Evolutionary conservation across 1,140 invertebrate genomes (phyloP), one percentile per base, ranked within the genome.

Genomic region (Hycleus cichorii): DNA sequence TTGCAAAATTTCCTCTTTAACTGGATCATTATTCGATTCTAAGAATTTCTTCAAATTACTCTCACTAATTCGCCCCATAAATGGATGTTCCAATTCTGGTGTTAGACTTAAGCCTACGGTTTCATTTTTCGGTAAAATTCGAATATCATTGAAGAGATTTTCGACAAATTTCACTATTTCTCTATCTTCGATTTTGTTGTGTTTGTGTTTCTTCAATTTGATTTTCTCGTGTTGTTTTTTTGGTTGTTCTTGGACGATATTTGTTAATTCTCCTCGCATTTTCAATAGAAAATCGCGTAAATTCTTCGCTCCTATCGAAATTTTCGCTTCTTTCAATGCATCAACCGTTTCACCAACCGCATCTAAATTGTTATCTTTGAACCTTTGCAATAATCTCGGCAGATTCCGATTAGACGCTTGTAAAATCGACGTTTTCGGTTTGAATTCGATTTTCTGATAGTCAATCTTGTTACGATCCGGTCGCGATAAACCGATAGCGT

Each of bases 401-500:
- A 32, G 32, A 32, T 32, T 4, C 45, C 25, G 48, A 39, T 39
- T 38, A 32, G 26, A 39, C 8, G 6, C 39, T 49, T 11, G 24
- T 49, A 27, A 26, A 38, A 27, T 26, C 26, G 24, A 11, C 39
- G 9, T 55, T 49, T 56, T 56, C 27, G 52, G 51, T 46, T 57
- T 44, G 38, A 68, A 47, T 18, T 60, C 46, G n/a, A 65, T 60
- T 53, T 53, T 58, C 38, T 57, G 45, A 38, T 58, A 42, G 9
- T 59, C 57, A 0, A 63, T 24, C 25, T 48, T 46, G 10, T 61
- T 32, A 5, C 47, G 2, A 11, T 63, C 38, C 3, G 64, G 62
- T 39, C 64, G 60, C 9, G 64, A 59, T 4, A 67, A 8, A 4
- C 65, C 63, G 3, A 67, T 38, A n/a, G 60, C 59, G 18, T 67